Conservation (phyloP, 2,797 vertebrate genomes). For the Hirundo rustica region DNA sequence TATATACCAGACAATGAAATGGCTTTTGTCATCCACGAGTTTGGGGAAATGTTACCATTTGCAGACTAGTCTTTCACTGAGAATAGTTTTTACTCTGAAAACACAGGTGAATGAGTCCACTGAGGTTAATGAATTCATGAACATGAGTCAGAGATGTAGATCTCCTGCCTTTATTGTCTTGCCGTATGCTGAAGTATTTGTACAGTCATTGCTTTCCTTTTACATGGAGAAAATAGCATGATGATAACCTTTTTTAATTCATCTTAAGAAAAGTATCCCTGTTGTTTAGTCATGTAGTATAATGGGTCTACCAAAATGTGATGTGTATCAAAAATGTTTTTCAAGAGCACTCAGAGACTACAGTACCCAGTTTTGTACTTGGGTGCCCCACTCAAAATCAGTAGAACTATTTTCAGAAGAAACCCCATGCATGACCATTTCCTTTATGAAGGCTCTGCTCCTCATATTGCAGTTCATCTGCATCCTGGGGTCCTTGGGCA, state of each 20-base stretch:
- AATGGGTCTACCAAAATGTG: neutral
- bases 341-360: neutral
- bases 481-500: neutral
- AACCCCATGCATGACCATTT: neutral
- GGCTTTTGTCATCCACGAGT: neutral
- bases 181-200: neutral
- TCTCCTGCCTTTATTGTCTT: constrained; percentile 21
- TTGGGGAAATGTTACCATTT: constrained; percentile 29
- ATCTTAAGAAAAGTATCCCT: neutral
- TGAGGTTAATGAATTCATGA: constrained; percentile 31
- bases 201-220: constrained; percentile 19
- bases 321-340: neutral
- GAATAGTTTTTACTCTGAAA: neutral
- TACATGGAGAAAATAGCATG: neutral
- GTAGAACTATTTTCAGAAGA: neutral
- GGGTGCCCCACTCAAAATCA: neutral
- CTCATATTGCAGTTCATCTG: neutral
- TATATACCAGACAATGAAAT: constrained; percentile 25
- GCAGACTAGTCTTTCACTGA: neutral
- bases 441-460: neutral
- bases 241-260: neutral
- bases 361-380: neutral
- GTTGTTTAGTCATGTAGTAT: neutral
- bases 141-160: constrained; percentile 37
- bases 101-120: constrained; percentile 31